Evolutionary conservation across 2,113 vertebrate species (phyloP), one percentile per base, ranked within the genome.

Genomic region (Sorex araneus): DNA sequence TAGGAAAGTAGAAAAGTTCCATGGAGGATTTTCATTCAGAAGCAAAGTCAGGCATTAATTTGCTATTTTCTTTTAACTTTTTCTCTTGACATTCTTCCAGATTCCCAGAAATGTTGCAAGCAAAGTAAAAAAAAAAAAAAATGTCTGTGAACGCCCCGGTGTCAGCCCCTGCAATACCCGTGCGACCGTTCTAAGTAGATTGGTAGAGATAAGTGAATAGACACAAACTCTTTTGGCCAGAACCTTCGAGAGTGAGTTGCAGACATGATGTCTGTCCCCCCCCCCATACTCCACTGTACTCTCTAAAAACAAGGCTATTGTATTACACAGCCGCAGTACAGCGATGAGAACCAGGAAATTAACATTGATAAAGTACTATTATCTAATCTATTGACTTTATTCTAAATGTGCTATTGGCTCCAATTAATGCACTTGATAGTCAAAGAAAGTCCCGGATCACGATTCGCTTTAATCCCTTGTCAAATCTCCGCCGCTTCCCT

Each of bases 1-100:
- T 45, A 89, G 69, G 74, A 92, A 85, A 50, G 66, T 66, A 63
- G 82, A 23, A 94, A 97, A 98, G 92, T 97, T 97, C 90, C 80
- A 40, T 70, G 93, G 70, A 1, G 34, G 92, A 89, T 88, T 91
- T 92, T 89, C 89, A 94, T 94, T 83, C 64, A 70, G 40, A 75
- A 76, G 84, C 1, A 67, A 86, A 90, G 78, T 69, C 36, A 70
- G 34, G 69, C 28, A 66, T 79, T 70, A 43, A 50, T 93, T 54
- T 92, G 6, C 40, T 69, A 76, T 92, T 94, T 84, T 83, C 9
- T 81, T 84, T 84, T 84, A 77, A 32, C 27, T 95, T 87, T 87
- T 50, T 89, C 88, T 87, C 88, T 92, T 89, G 45, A 78, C 45
- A 25, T 71, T 76, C 84, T 89, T 93, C 89, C 47, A 75, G 82